Base-by-base conservation (phyloP, 1,140 invertebrate species). In the Drosophila santomea region DNA sequence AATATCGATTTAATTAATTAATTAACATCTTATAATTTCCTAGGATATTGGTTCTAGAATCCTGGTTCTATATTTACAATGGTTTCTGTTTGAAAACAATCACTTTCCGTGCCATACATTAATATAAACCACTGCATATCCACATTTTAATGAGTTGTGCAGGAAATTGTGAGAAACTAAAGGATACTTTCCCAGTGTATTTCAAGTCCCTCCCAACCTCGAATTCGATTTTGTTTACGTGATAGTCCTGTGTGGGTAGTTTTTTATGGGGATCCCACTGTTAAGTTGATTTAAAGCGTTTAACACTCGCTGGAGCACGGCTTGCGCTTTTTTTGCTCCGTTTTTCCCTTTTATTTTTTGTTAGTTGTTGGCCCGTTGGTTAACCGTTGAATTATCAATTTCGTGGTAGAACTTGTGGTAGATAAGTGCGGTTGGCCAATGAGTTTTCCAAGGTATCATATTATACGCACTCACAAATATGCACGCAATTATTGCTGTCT, bases 351-450 rank as follows among this genome's bases (percentile, higher is more conserved):
- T 45, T 57, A 51, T 56, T 80, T 68, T 72, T 88, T 79, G 58
- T 79, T 83, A 77, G 67, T 88, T 80, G 80, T 74, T 88, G 78
- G 68, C 56, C 81, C 78, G 69, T 71, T 75, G 89, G 89, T 91
- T 85, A 89, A 91, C 89, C 89, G 85, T 90, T 91, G 89, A 91
- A 91, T 91, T 91, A 91, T 91, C 89, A 91, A 91, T 91, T 91
- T 91, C 89, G 89, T 74, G 89, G 89, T 91, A 81, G 73, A 91
- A 91, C 89, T 91, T 91, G 89, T 69, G 89, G 89, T 84, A 66
- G 85, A 91, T 91, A 91, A 89, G 83, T 91, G 89, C 89, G 89
- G 89, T 91, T 83, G 78, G 89, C 89, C 89, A 61, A 82, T 89
- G 90, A 91, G 74, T 91, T 91, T 91, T 85, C 84, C 74, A 91